Percentiles rank a stretch among this genome's conserved stretches.
Evolutionary conservation across 2,888 invertebrate species (phyloP).

Genomic region (Tachina grossa): DNA sequence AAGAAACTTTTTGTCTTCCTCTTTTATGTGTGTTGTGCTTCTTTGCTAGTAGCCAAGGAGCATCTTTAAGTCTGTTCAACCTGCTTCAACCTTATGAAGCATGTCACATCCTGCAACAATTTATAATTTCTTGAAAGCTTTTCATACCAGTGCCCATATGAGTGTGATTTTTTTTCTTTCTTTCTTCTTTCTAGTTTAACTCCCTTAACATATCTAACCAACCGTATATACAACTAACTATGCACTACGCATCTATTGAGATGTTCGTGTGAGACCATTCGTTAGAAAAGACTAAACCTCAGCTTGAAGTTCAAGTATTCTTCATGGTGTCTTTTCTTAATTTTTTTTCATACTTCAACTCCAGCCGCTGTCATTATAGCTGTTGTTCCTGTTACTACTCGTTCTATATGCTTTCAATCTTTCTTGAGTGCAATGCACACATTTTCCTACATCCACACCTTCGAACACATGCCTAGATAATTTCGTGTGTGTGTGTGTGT

Average conservation of each 20-base stretch:
- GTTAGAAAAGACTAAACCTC: slow-evolving; percentile 63
- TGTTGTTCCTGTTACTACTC: slow-evolving; percentile 35
- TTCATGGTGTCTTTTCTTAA: slow-evolving; percentile 47
- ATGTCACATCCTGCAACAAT: slow-evolving; percentile 68
- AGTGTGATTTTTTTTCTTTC: neutral
- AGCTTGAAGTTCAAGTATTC: slow-evolving; percentile 71
- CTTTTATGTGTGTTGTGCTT: neutral
- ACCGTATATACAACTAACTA: slow-evolving; percentile 37
- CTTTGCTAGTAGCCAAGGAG: slow-evolving; percentile 26
- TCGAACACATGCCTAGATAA: slow-evolving; percentile 11
- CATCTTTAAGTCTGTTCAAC: slow-evolving; percentile 62
- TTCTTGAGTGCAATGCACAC: slow-evolving; percentile 42
- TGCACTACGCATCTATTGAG: slow-evolving; percentile 1
- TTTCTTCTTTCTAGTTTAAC: neutral
- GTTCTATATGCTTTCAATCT: slow-evolving; percentile 4
- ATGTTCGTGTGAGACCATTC: slow-evolving; percentile 6
- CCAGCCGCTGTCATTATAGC: slow-evolving; percentile 35
- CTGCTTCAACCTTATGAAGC: slow-evolving; percentile 57
- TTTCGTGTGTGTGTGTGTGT: neutral
- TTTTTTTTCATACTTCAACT: neutral
- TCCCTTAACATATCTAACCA: slow-evolving; percentile 10
- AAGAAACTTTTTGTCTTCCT: neutral
- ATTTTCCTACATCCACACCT: slow-evolving; percentile 8
- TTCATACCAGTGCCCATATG: slow-evolving; percentile 33
- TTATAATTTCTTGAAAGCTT: slow-evolving; percentile 68